phyloP scores from a whole-genome alignment of 2,888 invertebrate species.

The Heteropelma amictum region DNA sequence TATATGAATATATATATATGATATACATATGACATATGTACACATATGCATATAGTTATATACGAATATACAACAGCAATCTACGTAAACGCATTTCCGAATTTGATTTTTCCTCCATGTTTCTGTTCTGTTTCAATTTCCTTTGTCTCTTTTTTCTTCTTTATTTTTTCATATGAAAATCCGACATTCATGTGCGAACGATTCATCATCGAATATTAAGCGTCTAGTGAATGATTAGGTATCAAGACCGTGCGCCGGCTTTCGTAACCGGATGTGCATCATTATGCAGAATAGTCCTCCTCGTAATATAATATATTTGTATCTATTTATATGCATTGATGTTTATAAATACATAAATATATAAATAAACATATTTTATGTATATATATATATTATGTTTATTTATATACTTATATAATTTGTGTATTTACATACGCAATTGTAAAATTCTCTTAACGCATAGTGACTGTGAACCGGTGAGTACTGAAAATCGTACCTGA shows the following conservation, averaged over 20 bases:
- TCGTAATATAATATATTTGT: constrained; percentile 47
- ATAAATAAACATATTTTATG: too few species aligned
- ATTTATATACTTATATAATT: constrained; percentile 55
- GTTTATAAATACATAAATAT: too few species aligned
- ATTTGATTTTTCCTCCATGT: constrained; percentile 61
- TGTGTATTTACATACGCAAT: constrained; percentile 37
- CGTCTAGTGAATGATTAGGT: not conserved
- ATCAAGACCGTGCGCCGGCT: constrained; percentile 4
- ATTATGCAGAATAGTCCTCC: constrained; percentile 17
- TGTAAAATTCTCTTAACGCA: constrained; percentile 67
- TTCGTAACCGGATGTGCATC: constrained; percentile 10
- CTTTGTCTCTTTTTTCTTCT: constrained; percentile 1
- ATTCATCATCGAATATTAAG: not conserved
- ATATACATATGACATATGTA: constrained; percentile 36
- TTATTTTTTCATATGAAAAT: not conserved
- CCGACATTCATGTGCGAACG: too few species aligned
- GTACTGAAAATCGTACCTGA: constrained; percentile 44
- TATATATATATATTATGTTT: constrained; percentile 61
- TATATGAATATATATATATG: constrained; percentile 48
- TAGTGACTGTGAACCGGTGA: constrained; percentile 69
- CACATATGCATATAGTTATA: constrained; percentile 47
- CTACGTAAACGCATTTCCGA: constrained; percentile 64
- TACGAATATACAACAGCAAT: constrained; percentile 57
- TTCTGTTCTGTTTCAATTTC: constrained; percentile 44
- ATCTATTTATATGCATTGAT: constrained; percentile 37